Evolutionary conservation across 2,888 invertebrate genomes (phyloP), one percentile per base, ranked within the genome.

Genomic region (Autographa gamma): DNA sequence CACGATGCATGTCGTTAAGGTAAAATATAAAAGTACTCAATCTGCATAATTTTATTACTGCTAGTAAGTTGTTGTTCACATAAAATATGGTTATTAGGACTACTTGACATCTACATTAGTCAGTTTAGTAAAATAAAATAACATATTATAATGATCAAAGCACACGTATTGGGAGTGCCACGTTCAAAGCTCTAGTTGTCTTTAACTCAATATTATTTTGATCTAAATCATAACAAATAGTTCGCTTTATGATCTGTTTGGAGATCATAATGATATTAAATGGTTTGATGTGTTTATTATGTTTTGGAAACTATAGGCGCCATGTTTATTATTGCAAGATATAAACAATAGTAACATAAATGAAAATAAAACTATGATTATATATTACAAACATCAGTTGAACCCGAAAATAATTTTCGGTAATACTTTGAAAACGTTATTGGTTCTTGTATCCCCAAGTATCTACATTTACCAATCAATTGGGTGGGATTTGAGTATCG

Each of bases 191-290:
- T 25, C 43, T 38, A 56, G 41, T 60, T 74, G 52, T 79, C 66
- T 69, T 76, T 60, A 69, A 80, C 73, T 64, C 69, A 66, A 66
- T 69, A 60, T 58, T 66, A 56, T 66, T 31, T 64, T 34, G 34
- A 54, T 18, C 62, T 43, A 62, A 63, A 41, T 63, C 8, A 48
- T 11, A 65, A 62, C 74, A 78, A 82, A 85, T 89, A 88, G 88
- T 88, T 89, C 86, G 88, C 83, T 88, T 89, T 38, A 90, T 82
- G 87, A 86, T 83, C 82, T 83, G 85, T 69, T 74, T 69, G 64
- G 38, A 73, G 83, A 89, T 89, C 86, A 85, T 79, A 76, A 56
- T 56, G 9, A 56, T 56, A 19, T n/a, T n/a, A 64, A 71, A 59
- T 59, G 11, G 48, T 4, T 48, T 38, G 60, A 60, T 60, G 41